Evolutionary conservation across 2,113 vertebrate genomes (phyloP).

Genomic region (Petaurus breviceps): DNA sequence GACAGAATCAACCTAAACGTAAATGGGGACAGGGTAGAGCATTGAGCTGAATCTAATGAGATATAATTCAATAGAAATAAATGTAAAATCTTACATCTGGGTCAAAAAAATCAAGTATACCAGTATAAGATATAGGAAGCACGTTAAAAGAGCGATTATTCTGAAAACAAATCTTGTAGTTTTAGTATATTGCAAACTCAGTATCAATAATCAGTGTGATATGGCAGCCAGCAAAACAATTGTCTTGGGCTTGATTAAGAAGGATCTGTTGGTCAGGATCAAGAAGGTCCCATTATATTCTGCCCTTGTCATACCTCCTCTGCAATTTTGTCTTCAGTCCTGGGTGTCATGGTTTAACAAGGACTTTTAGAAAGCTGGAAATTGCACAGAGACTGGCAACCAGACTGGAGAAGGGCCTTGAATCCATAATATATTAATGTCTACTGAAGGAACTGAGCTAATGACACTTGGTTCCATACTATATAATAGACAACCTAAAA

Average conservation of each 20-base stretch:
- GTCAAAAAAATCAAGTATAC: not conserved
- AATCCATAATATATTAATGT: not conserved
- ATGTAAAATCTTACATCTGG: not conserved
- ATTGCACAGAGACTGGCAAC: not conserved
- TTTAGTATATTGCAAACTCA: not conserved
- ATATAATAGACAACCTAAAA: not conserved
- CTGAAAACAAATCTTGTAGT: not conserved
- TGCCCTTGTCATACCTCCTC: not conserved
- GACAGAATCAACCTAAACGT: not conserved
- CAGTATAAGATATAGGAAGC: no score
- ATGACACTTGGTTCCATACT: not conserved
- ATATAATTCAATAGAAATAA: not conserved
- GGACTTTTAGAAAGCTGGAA: not conserved
- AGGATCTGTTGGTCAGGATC: not conserved
- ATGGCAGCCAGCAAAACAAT: not conserved
- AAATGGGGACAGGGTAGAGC: not conserved
- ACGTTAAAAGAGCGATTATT: not conserved
- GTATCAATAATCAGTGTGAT: not conserved
- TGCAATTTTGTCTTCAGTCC: not conserved
- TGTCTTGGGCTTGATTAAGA: not conserved
- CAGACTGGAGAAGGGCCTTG: not conserved
- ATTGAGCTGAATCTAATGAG: not conserved
- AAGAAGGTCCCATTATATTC: not conserved
- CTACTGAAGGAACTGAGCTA: not conserved
- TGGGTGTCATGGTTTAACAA: not conserved